phyloP scores from a whole-genome alignment of 1,140 invertebrate genomes.

The Lethocerus indicus region DNA sequence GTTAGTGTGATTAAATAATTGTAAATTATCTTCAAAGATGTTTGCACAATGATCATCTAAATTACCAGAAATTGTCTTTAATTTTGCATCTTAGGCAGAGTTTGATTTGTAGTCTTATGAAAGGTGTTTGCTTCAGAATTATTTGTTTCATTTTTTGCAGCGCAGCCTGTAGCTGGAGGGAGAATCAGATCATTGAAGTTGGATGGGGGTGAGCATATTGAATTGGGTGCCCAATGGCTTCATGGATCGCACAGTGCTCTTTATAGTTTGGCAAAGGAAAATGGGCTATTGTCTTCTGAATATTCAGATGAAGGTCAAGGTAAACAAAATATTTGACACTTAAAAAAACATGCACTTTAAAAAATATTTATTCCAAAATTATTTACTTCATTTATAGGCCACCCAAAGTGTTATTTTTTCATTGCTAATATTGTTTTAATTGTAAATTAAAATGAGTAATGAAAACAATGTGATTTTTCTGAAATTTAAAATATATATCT shows the following conservation, averaged over 20 bases:
- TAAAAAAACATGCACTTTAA: not conserved
- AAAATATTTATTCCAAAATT: not conserved
- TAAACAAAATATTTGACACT: slow-evolving; percentile 16
- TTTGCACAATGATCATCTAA: too few species aligned
- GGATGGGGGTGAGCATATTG: slow-evolving; percentile 27
- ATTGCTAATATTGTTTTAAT: not conserved
- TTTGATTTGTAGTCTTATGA: too few species aligned
- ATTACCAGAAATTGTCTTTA: too few species aligned
- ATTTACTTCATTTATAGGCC: not conserved
- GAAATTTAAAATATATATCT: not conserved
- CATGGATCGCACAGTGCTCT: slow-evolving; percentile 45
- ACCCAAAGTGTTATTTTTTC: not conserved
- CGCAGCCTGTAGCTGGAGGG: slow-evolving; percentile 37
- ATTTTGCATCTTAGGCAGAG: too few species aligned
- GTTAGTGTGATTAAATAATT: too few species aligned
- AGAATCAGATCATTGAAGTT: slow-evolving; percentile 33
- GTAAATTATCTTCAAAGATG: too few species aligned
- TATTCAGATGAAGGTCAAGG: slow-evolving; percentile 33
- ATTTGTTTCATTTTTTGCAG: slow-evolving; percentile 22
- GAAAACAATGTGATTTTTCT: too few species aligned
- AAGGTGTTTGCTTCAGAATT: too few species aligned
- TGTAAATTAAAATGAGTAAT: too few species aligned
- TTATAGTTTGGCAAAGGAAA: slow-evolving; percentile 27
- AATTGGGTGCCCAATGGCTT: slow-evolving; percentile 59
- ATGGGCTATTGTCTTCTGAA: slow-evolving; percentile 26